A percentile compares a stretch with the other conserved stretches of the same genome.
These are phyloP conservation scores for Calycopis cecrops DNA, from an alignment of 1,140 invertebrate species.

Conservation along the genomic window DNA sequence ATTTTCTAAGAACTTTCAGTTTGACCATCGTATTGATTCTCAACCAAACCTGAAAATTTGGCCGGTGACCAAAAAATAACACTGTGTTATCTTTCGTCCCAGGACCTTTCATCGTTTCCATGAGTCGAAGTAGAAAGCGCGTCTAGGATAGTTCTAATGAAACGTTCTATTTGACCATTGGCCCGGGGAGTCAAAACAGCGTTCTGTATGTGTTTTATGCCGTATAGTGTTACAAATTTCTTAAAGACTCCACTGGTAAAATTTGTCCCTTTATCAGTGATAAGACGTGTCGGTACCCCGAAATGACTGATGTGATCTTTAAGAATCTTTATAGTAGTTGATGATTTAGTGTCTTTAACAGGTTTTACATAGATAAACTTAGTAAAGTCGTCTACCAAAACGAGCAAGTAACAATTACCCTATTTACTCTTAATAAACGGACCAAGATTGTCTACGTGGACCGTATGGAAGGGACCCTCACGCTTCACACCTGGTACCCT, in stretches of 20 bases:
- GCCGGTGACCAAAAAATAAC: too few species aligned
- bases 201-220: constrained; percentile 33
- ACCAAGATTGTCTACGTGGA: constrained; percentile 17
- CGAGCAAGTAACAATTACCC: constrained; percentile 29
- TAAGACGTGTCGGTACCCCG: constrained; percentile 26
- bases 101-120: constrained; percentile 22
- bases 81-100: constrained; percentile 27
- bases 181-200: constrained; percentile 32
- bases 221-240: constrained; percentile 20
- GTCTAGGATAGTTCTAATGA: constrained; percentile 31
- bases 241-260: constrained; percentile 31
- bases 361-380: constrained; percentile 31
- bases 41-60: too few species aligned
- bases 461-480: too few species aligned
- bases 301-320: constrained; percentile 30
- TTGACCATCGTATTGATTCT: too few species aligned
- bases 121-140: constrained; percentile 24
- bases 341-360: constrained; percentile 30
- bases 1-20: too few species aligned
- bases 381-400: constrained; percentile 32
- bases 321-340: constrained; percentile 20
- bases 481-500: too few species aligned
- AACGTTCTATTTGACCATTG: constrained; percentile 37
- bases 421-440: constrained; percentile 29
- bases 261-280: constrained; percentile 30